Conservation (phyloP, 2,797 vertebrate genomes). For the Zenarchopterus dispar region DNA sequence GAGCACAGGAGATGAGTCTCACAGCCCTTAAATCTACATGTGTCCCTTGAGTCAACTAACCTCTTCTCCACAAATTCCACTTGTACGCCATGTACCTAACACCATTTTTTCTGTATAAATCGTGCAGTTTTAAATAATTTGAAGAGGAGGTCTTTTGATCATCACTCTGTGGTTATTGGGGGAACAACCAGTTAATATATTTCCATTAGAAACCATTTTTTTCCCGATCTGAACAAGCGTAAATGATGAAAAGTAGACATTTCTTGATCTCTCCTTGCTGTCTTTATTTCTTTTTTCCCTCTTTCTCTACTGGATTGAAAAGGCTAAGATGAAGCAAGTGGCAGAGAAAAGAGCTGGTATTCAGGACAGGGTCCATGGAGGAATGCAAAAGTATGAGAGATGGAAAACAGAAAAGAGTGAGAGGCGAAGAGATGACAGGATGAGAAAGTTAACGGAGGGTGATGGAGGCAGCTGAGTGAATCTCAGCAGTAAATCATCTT, state of each 20-base stretch:
- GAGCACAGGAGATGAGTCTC: conserved; percentile 39
- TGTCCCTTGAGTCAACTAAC: conserved; percentile 47
- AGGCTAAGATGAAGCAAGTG: conserved; percentile 65
- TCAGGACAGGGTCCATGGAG: conserved; percentile 63
- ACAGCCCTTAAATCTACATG: conserved; percentile 57
- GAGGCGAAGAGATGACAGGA: conserved; percentile 72
- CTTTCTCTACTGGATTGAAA: conserved; percentile 41
- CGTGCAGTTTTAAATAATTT: conserved; percentile 16
- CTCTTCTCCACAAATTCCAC: conserved; percentile 41
- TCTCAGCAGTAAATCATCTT: conserved; percentile 84
- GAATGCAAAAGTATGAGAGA: conserved; percentile 62
- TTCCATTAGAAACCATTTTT: conserved; percentile 56
- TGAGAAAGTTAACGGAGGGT: conserved; percentile 83
- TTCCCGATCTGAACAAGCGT: conserved; percentile 39
- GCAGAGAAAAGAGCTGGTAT: conserved; percentile 61
- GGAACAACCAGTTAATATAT: conserved; percentile 35
- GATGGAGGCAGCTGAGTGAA: conserved; percentile 83
- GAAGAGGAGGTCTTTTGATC: conserved; percentile 39
- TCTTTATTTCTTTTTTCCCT: conserved; percentile 7
- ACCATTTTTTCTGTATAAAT: conserved; percentile 21
- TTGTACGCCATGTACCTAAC: conserved; percentile 55
- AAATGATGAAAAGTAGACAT: conserved; percentile 36
- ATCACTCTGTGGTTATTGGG: conserved; percentile 42
- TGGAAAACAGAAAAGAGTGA: conserved; percentile 66
- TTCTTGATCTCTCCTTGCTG: conserved; percentile 6